A percentile compares a stretch with the other conserved stretches of the same genome.
phyloP scores from a whole-genome alignment of 2,113 vertebrate species.

The Gorsachius goisagi region DNA sequence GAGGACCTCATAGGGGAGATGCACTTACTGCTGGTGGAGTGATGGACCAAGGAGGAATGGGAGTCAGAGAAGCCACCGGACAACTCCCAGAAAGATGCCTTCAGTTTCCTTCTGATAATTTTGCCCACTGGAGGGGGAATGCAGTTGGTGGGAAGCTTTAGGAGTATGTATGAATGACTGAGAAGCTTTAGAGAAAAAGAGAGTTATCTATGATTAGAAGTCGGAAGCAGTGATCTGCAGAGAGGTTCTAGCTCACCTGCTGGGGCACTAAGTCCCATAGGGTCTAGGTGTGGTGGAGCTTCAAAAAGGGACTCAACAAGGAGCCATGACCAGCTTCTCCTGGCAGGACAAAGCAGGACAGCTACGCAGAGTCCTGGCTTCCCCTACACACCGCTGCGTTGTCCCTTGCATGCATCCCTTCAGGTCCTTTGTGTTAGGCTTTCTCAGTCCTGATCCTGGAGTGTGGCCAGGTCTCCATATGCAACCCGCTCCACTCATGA shows the following conservation, averaged over 20 bases:
- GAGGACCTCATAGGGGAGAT: neutral
- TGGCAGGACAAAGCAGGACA: neutral
- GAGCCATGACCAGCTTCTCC: neutral
- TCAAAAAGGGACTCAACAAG: neutral
- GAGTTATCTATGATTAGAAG: neutral
- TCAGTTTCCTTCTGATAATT: neutral
- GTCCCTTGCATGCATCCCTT: neutral
- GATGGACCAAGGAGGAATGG: neutral
- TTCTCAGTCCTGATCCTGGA: neutral
- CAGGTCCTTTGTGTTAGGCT: neutral
- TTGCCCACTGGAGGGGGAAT: neutral
- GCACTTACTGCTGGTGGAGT: neutral
- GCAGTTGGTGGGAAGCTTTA: neutral
- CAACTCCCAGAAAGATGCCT: neutral
- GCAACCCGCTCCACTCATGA: neutral
- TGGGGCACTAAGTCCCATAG: neutral
- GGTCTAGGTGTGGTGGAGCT: rapidly evolving
- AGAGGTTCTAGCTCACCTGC: neutral
- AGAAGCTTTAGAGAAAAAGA: neutral
- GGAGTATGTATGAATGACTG: neutral
- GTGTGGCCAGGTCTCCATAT: neutral
- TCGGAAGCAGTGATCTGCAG: neutral
- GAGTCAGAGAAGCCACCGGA: neutral
- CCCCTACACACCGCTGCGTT: rapidly evolving
- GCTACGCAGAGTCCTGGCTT: neutral